These are phyloP conservation scores for Meandrusa payeni DNA, from an alignment of 2,888 invertebrate genomes.

Conservation along the genomic window DNA sequence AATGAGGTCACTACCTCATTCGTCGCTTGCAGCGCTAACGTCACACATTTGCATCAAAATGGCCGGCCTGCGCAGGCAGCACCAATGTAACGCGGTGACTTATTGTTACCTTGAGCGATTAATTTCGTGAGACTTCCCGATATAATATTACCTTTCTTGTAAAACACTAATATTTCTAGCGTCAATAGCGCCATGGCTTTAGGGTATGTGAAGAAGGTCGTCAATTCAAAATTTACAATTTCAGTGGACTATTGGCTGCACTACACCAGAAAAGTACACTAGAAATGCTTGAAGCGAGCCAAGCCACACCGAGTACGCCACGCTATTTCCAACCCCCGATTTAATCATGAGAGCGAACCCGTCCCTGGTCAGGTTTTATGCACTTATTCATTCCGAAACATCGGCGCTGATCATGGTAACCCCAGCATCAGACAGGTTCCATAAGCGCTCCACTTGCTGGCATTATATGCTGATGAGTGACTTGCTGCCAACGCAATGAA, in stretches of 20 bases:
- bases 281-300: too few species aligned
- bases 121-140: background rate
- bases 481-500: constrained; percentile 10
- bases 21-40: constrained; percentile 10
- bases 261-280: too few species aligned
- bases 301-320: too few species aligned
- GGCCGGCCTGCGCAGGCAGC: constrained; percentile 10
- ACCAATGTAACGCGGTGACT: background rate
- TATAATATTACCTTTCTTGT: too few species aligned
- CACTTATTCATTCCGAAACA: background rate
- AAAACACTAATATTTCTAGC: too few species aligned
- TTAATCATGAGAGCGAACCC: too few species aligned
- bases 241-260: too few species aligned
- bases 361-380: too few species aligned
- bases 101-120: background rate
- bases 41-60: constrained; percentile 22
- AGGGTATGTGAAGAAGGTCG: too few species aligned
- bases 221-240: too few species aligned
- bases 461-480: constrained; percentile 19
- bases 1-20: constrained; percentile 17
- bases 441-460: constrained; percentile 5
- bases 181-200: too few species aligned
- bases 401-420: background rate
- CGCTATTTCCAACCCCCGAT: too few species aligned
- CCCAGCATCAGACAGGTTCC: background rate